Base-by-base conservation (phyloP, 2,113 vertebrate species). In the Willisornis vidua region DNA sequence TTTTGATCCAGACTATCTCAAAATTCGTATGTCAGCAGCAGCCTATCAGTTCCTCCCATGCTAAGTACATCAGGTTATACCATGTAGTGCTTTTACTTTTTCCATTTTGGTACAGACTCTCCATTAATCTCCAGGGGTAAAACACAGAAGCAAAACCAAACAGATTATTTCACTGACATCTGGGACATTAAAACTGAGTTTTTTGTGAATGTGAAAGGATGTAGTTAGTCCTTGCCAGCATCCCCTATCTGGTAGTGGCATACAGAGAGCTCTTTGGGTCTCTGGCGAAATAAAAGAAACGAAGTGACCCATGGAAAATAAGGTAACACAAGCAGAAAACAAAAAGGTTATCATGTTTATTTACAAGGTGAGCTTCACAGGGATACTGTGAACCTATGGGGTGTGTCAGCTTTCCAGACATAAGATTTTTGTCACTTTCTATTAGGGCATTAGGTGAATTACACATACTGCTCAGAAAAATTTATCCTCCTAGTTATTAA, bases 231-330 rank as follows among this genome's bases (percentile, higher is more conserved):
- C n/a, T 20, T 66, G 18, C 0, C 14, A 43, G 14, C 2, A 75
- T 78, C 25, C 52, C 25, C 51, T 49, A 48, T 52, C 25, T 41
- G 6, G 5, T 35, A 29, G 10, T 31, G 66, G 7, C 17, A 67
- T 0, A 79, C 3, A 5, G 25, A 73, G 28, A 55, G n/a, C 24
- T 48, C 15, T 14, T 18, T 7, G 24, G 3, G 2, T 6, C 43
- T 31, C 10, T 59, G 9, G 14, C 15, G 25, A 31, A 65, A 39
- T 26, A 12, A 77, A 81, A 72, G 29, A 11, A 71, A 10, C 13
- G 16, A 33, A 79, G 25, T 48, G 24, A 85, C 10, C 2, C 10
- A 24, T 3, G 3, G 43, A 73, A 85, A 79, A 90, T 43, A 25
- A 65, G 37, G 22, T 14, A 68, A 45, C 14, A 22, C 28, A 6